Evolutionary conservation across 2,797 vertebrate species (phyloP), one percentile per base, ranked within the genome.

Genomic region (Sebastes alutus): DNA sequence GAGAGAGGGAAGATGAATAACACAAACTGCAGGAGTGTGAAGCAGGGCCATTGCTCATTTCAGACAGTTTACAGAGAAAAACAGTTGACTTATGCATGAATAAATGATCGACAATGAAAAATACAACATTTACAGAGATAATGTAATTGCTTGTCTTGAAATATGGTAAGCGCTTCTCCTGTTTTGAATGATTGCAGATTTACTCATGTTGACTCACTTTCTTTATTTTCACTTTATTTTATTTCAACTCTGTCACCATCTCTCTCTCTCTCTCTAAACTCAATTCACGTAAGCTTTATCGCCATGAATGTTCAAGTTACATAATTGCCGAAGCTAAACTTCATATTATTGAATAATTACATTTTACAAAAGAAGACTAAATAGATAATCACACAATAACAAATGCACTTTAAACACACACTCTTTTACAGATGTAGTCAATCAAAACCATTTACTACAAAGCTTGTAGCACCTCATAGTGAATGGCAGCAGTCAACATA

Each of bases 51-150:
- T 91, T 84, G 67, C 88, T 93, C 90, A 92, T 89, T 86, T 87
- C 52, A 68, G 77, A 82, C 78, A 87, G 71, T 84, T 84, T 81
- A 67, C 56, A 71, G 72, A 78, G 74, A 55, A 54, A 86, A 80
- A 78, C 65, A 69, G 80, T 60, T 33, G 54, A 68, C 75, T 65
- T 42, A 29, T 56, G 60, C 68, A 87, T 87, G 78, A 93, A 88
- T 91, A 87, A 92, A 92, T 88, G 68, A 90, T 89, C 30, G 23
- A 62, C 30, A 81, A 85, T 87, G 60, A 92, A 84, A 91, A 90
- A 84, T 79, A 78, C 77, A 84, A 69, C 82, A 80, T 91, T 91
- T 88, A 78, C 73, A 79, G 61, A 91, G 83, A 89, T 89, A 81
- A 93, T 91, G 81, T 80, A 81, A 93, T 92, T 87, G 81, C 70